phyloP scores from a whole-genome alignment of 2,113 vertebrate species.

The cattle (Bos taurus) region ARS-UCD2.0 NC_037335.1:48663001-48663500 shows the following conservation, averaged over 20 bases:
- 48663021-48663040: too few species aligned
- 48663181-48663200: background rate
- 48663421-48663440: background rate
- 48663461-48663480: conserved; percentile 3
- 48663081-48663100: background rate
- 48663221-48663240: background rate
- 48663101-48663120: background rate
- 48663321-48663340: background rate
- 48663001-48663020: too few species aligned
- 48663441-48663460: background rate
- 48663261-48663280: background rate
- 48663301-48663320: background rate
- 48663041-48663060: background rate
- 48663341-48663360: background rate
- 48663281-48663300: background rate
- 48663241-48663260: background rate
- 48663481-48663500: background rate
- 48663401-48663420: background rate
- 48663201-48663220: background rate
- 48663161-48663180: background rate
- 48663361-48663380: background rate
- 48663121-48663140: background rate
- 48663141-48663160: background rate
- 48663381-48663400: background rate
- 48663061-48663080: background rate